Base-by-base conservation (phyloP, 2,797 vertebrate genomes). In the Macrochelys suwanniensis region DNA sequence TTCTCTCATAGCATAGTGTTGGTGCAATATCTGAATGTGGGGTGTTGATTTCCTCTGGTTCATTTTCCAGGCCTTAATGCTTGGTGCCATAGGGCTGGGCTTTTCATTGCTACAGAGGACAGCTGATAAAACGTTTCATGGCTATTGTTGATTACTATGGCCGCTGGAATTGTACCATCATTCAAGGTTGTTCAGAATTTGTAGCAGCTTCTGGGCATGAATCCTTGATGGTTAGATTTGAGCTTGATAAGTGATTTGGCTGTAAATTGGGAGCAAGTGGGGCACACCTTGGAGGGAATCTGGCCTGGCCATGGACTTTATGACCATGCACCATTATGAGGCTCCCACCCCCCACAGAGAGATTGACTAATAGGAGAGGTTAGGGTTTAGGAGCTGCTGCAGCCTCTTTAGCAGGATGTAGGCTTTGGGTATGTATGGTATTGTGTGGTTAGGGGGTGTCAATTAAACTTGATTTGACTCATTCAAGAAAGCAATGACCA, bases 41-140 rank as follows among this genome's bases (percentile, higher is more conserved):
- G 21, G n/a, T 74, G 9, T 4, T 89, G 42, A 8, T 45, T 61
- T 93, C 84, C 45, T 83, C 31, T n/a, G 11, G 9, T 57, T 0
- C 25, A 42, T 23, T 71, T 86, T 82, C 65, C 21, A 80, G 88
- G 23, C 57, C 21, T 37, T 71, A 42, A 71, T 42, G 42, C 68
- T 42, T 37, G 37, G 19, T 23, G 37, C 17, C 0, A 0, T 11
- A 21, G 57, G n/a, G 1, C 37, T 89, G 68, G 5, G 19, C 49
- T 53, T 88, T 23, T 71, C 21, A 1, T 25, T 88, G 33, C 42
- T n/a, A 37, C 51, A 25, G 76, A 82, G 11, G 4, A n/a, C 74
- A 12, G 8, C 53, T 71, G 4, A 59, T 28, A 16, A 51, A 89
- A 57, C 45, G 57, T 54, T 16, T 81, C 51, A 17, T 81, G 51